These are phyloP conservation scores for Columba guinea DNA, from an alignment of 2,797 vertebrate genomes.

Conservation along the genomic window DNA sequence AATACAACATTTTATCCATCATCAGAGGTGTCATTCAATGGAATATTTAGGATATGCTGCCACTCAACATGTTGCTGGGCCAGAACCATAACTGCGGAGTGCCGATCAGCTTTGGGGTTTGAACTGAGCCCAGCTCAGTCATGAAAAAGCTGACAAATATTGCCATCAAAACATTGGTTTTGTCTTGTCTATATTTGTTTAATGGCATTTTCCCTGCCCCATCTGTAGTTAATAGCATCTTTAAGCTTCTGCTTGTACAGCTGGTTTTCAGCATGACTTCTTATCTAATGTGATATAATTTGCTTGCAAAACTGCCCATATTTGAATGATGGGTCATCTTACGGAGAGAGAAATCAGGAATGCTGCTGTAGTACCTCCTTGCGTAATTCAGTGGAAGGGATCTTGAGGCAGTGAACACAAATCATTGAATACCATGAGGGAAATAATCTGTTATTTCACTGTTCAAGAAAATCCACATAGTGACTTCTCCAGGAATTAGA, in stretches of 20 bases:
- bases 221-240: background rate
- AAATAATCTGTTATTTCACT: background rate
- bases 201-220: background rate
- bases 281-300: background rate
- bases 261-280: background rate
- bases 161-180: background rate
- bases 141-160: background rate
- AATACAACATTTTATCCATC: background rate
- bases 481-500: background rate
- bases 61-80: background rate
- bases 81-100: background rate
- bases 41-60: background rate
- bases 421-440: background rate
- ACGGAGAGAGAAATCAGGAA: background rate
- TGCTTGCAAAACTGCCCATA: background rate
- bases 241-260: background rate
- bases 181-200: background rate
- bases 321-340: background rate
- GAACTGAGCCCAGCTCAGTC: fast-evolving
- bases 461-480: background rate
- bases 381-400: background rate
- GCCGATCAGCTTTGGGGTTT: background rate
- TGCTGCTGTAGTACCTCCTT: background rate
- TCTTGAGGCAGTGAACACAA: background rate
- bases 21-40: background rate